Conservation (phyloP, 1,140 invertebrate species). For the Trinorchestia longiramus region DNA sequence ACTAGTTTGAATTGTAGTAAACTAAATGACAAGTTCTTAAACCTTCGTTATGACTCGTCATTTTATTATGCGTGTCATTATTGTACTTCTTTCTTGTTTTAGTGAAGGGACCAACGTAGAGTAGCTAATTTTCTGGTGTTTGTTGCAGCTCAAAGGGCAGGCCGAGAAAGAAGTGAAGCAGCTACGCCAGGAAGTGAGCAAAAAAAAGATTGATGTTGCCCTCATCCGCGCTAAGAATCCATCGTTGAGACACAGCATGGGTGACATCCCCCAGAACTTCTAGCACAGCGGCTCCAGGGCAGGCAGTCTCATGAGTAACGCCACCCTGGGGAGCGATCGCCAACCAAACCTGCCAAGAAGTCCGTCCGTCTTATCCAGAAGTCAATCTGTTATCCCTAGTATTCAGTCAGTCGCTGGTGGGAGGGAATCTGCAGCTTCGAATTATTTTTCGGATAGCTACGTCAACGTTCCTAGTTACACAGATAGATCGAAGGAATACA, state of each 20-base stretch:
- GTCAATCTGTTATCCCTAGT: background rate
- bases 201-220: conserved; percentile 64
- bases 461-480: background rate
- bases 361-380: background rate
- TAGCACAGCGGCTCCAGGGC: conserved; percentile 38
- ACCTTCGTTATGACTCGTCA: background rate
- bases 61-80: background rate
- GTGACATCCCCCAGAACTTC: conserved; percentile 31
- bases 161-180: conserved; percentile 63
- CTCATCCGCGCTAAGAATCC: conserved; percentile 56
- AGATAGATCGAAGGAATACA: background rate
- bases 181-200: conserved; percentile 62
- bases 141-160: conserved; percentile 58
- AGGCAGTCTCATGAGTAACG: conserved; percentile 1
- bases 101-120: background rate
- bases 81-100: background rate
- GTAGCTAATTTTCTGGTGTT: background rate
- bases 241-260: conserved; percentile 35
- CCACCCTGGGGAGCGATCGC: conserved; percentile 47
- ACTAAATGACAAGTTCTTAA: background rate
- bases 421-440: background rate
- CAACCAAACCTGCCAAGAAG: background rate
- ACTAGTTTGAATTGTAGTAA: background rate
- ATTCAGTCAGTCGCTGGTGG: background rate
- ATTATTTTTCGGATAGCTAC: conserved; percentile 35